These are phyloP conservation scores for Micrasema minimum DNA, from an alignment of 1,140 invertebrate genomes.

Conservation along the genomic window DNA sequence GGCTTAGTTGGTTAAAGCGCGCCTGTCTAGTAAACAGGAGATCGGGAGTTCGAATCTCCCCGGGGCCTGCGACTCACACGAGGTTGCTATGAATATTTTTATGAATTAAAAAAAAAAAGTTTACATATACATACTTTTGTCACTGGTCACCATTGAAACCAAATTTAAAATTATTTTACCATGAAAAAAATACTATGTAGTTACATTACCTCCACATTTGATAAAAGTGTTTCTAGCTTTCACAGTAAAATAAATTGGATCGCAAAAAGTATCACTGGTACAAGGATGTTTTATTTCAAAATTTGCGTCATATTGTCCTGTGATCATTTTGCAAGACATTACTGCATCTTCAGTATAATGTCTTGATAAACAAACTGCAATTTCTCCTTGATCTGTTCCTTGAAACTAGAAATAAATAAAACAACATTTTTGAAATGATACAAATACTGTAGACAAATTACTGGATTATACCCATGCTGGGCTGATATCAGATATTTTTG, in stretches of 20 bases:
- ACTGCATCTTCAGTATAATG: conserved; percentile 42
- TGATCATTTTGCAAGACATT: conserved; percentile 46
- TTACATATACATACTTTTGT: neutral
- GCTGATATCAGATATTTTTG: too few species aligned
- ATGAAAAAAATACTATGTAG: neutral
- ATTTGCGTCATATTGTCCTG: conserved; percentile 34
- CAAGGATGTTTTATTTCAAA: conserved; percentile 48
- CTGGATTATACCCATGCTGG: too few species aligned
- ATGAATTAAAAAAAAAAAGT: conserved; percentile 17
- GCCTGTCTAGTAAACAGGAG: conserved; percentile 77
- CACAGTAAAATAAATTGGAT: conserved; percentile 50
- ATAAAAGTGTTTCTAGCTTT: conserved; percentile 42
- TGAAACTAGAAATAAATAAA: conserved; percentile 39
- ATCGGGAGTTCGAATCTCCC: conserved; percentile 73
- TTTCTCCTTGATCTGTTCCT: conserved; percentile 48
- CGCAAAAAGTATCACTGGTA: conserved; percentile 23
- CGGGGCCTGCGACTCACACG: conserved; percentile 62
- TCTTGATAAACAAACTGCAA: conserved; percentile 49
- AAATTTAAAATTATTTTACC: neutral
- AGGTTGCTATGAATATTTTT: conserved; percentile 44
- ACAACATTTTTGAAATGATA: conserved; percentile 5
- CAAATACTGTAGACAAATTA: too few species aligned
- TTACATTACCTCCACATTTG: conserved; percentile 47
- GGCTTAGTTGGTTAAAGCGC: conserved; percentile 76
- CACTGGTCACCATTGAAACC: neutral